A percentile compares a stretch with the other conserved stretches of the same genome.
phyloP scores from a whole-genome alignment of 2,888 invertebrate genomes.

The Drosophila hamatofila region DNA sequence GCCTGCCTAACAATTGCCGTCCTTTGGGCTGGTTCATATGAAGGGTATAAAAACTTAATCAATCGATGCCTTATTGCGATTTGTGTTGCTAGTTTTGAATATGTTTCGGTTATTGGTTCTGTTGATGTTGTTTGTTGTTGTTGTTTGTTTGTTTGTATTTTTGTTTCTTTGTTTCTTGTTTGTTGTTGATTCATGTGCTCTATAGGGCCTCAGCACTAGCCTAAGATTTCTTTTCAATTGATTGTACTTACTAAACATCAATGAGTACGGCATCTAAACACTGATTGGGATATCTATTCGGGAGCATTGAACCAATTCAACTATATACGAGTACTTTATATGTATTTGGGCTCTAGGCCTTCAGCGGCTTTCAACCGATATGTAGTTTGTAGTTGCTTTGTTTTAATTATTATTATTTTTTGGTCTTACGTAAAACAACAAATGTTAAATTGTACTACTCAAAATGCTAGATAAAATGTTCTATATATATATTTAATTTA shows the following conservation, averaged over 20 bases:
- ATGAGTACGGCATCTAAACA: constrained; percentile 43
- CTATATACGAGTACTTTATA: constrained; percentile 37
- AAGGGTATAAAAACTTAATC: constrained; percentile 75
- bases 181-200: constrained; percentile 56
- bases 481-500: constrained; percentile 50
- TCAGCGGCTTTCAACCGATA: constrained; percentile 49
- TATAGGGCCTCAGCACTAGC: constrained; percentile 71
- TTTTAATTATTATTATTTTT: constrained; percentile 11
- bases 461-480: constrained; percentile 75
- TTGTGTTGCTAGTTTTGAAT: constrained; percentile 14
- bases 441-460: constrained; percentile 72
- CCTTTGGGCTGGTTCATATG: constrained; percentile 53
- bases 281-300: constrained; percentile 21
- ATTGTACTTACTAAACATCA: constrained; percentile 69
- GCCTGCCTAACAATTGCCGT: constrained; percentile 48
- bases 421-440: constrained; percentile 62
- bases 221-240: constrained; percentile 48
- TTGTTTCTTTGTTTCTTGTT: constrained; percentile 13
- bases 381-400: constrained; percentile 3
- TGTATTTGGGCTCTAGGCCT: constrained; percentile 33
- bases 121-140: constrained; percentile 36
- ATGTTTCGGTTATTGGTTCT: constrained; percentile 19
- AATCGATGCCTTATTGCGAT: constrained; percentile 29
- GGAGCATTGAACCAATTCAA: constrained; percentile 32
- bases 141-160: constrained; percentile 13